phyloP scores from a whole-genome alignment of 2,888 invertebrate genomes.

The Anaspis maculata region DNA sequence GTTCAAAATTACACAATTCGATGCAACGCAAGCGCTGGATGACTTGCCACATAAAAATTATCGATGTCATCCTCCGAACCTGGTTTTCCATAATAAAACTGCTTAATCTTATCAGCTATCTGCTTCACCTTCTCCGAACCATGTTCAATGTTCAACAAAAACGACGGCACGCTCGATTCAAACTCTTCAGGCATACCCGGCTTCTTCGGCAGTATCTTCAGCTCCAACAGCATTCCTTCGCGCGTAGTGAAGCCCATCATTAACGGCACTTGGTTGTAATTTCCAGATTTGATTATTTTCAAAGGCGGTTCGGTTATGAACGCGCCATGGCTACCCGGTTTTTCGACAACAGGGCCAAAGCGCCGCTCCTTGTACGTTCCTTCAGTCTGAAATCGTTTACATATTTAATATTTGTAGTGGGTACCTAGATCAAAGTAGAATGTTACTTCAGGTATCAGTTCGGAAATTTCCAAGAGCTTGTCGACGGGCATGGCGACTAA shows the following conservation, averaged over 20 bases:
- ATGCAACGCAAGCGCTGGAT: too few species aligned
- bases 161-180: constrained; percentile 16
- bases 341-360: constrained; percentile 18
- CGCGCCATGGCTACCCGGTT: constrained; percentile 9
- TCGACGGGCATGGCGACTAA: constrained; percentile 33
- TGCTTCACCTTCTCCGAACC: constrained; percentile 5
- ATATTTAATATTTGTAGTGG: background rate
- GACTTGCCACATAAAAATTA: constrained; percentile 6
- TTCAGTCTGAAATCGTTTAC: background rate
- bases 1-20: too few species aligned
- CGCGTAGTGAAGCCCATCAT: constrained; percentile 23
- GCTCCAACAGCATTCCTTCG: constrained; percentile 24
- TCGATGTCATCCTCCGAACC: constrained; percentile 20
- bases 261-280: constrained; percentile 25
- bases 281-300: constrained; percentile 19
- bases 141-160: constrained; percentile 1
- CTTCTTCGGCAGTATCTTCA: constrained; percentile 8
- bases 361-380: constrained; percentile 6
- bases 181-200: constrained; percentile 10
- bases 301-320: constrained; percentile 22
- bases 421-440: background rate
- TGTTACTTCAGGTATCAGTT: constrained; percentile 29
- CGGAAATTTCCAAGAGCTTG: constrained; percentile 32
- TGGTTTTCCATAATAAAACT: constrained; percentile 3
- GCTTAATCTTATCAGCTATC: constrained; percentile 24